Conservation (phyloP, 1,140 invertebrate species). For the Plodia interpunctella region DNA sequence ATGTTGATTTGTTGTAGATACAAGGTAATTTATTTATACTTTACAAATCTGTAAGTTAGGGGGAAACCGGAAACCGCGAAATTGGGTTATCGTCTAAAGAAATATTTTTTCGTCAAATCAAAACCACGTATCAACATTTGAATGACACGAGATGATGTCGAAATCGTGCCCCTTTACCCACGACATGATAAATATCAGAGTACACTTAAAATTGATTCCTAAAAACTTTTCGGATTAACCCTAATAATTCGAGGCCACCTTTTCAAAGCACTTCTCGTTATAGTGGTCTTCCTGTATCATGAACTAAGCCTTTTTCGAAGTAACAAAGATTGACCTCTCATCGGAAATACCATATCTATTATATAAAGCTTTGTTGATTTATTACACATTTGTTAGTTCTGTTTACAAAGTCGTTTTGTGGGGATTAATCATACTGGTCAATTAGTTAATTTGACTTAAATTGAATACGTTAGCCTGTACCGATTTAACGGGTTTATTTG, state of each 20-base stretch:
- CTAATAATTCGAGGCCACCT: background rate
- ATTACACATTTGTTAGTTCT: constrained; percentile 1
- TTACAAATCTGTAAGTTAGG: too few species aligned
- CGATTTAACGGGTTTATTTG: background rate
- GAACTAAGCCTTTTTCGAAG: background rate
- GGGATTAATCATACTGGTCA: background rate
- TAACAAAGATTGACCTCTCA: background rate
- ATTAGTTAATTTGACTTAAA: background rate
- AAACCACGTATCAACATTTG: too few species aligned
- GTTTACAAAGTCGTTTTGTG: background rate
- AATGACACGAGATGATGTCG: background rate
- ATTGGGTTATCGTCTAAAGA: too few species aligned
- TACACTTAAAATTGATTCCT: background rate
- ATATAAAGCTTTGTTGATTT: background rate
- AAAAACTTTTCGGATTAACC: background rate
- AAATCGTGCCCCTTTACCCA: background rate
- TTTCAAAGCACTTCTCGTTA: background rate
- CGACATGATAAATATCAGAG: constrained; percentile 1
- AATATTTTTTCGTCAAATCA: too few species aligned
- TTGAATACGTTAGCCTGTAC: background rate
- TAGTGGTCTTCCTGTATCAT: constrained; percentile 1
- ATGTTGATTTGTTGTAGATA: too few species aligned
- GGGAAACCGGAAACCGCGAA: too few species aligned
- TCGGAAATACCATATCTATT: constrained; percentile 2
- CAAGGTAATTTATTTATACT: too few species aligned